Evolutionary conservation across 2,888 invertebrate species (phyloP).

Genomic region (Lacanobia wlatinum): DNA sequence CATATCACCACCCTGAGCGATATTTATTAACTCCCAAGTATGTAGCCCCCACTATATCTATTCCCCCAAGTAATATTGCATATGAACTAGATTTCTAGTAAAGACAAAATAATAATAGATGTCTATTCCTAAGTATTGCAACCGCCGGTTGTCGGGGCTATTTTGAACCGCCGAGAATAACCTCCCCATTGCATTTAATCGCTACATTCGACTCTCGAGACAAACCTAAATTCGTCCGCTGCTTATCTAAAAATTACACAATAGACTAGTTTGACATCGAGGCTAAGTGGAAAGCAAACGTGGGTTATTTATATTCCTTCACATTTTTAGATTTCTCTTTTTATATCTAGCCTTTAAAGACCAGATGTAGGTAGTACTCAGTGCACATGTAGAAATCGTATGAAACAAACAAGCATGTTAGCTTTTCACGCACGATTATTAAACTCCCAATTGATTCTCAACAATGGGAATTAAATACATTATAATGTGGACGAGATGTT

Average conservation of each 20-base stretch:
- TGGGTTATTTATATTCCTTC: slow-evolving; percentile 5
- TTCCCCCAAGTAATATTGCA: slow-evolving; percentile 23
- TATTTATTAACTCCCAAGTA: slow-evolving; percentile 24
- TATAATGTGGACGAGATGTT: slow-evolving; percentile 60
- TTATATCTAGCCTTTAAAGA: not conserved
- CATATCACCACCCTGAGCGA: slow-evolving; percentile 33
- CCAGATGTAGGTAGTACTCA: not conserved
- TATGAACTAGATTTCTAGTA: slow-evolving; percentile 8
- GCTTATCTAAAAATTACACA: slow-evolving; percentile 33
- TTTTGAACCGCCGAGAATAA: slow-evolving; percentile 56
- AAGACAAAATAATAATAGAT: slow-evolving; percentile 40
- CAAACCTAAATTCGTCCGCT: slow-evolving; percentile 22
- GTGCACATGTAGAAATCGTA: slow-evolving; percentile 11
- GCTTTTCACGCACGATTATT: slow-evolving; percentile 31
- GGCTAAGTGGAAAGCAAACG: not conserved
- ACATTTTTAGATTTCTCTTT: not conserved
- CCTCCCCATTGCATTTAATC: slow-evolving; percentile 40
- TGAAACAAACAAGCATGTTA: slow-evolving; percentile 26
- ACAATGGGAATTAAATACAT: slow-evolving; percentile 53
- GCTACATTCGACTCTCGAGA: slow-evolving; percentile 21
- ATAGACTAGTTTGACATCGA: slow-evolving; percentile 5
- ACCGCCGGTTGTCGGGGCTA: slow-evolving; percentile 45
- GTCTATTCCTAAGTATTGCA: slow-evolving; percentile 33
- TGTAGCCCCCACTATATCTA: slow-evolving; percentile 32
- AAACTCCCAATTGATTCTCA: slow-evolving; percentile 43